Conservation (phyloP, 2,888 invertebrate species). For the Eupithecia inturbata region DNA sequence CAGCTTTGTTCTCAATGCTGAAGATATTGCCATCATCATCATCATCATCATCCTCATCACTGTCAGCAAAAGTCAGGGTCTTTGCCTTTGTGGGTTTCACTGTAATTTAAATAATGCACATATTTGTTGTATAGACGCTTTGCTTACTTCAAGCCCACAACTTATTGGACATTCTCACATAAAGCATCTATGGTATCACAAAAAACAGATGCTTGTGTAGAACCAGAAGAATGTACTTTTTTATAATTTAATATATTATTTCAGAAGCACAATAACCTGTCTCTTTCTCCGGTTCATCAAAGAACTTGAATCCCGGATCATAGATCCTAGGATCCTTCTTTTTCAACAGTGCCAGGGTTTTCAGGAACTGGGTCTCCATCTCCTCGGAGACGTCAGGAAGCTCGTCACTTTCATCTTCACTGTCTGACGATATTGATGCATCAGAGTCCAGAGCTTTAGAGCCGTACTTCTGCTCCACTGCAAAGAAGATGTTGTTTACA, state of each 20-base stretch:
- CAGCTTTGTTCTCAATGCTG: slow-evolving; percentile 75
- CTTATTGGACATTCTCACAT: too few species aligned
- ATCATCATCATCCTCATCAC: slow-evolving; percentile 71
- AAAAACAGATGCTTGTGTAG: background rate
- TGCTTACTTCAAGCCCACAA: too few species aligned
- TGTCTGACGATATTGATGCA: slow-evolving; percentile 78
- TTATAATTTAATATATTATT: background rate
- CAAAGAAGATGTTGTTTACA: slow-evolving; percentile 41
- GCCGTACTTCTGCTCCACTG: slow-evolving; percentile 91
- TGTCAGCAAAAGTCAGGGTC: slow-evolving; percentile 75
- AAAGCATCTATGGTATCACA: too few species aligned
- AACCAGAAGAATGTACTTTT: too few species aligned
- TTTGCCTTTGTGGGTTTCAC: slow-evolving; percentile 63
- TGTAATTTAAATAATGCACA: slow-evolving; percentile 46
- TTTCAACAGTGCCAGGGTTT: slow-evolving; percentile 93
- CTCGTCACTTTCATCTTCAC: slow-evolving; percentile 87
- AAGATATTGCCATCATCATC: slow-evolving; percentile 70
- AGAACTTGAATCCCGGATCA: slow-evolving; percentile 89
- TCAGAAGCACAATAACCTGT: slow-evolving; percentile 50
- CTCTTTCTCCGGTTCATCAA: slow-evolving; percentile 80
- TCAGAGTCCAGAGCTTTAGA: slow-evolving; percentile 77
- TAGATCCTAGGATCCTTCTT: slow-evolving; percentile 96
- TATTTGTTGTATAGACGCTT: background rate
- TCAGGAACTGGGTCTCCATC: slow-evolving; percentile 93
- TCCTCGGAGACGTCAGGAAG: slow-evolving; percentile 84